A percentile compares a stretch with the other conserved stretches of the same genome.
These are phyloP conservation scores for Meloe dianella DNA, from an alignment of 2,888 invertebrate species.

Conservation along the genomic window DNA sequence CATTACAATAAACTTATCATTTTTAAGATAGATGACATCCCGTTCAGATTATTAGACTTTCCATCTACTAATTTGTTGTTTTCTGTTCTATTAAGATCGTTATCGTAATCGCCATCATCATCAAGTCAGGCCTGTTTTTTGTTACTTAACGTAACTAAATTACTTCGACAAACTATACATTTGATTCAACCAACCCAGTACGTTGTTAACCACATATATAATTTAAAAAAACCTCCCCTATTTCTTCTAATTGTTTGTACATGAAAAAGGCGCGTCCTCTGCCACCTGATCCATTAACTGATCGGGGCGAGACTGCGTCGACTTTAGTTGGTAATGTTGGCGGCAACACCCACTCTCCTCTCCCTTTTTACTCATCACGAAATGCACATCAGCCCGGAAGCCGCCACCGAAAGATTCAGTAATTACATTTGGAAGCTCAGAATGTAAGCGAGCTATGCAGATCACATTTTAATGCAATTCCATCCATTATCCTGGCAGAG, in stretches of 20 bases:
- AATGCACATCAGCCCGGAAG: conserved; percentile 45
- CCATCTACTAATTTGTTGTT: neutral
- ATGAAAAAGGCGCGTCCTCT: conserved; percentile 51
- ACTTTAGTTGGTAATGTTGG: conserved; percentile 26
- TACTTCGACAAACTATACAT: neutral
- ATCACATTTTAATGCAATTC: conserved; percentile 64
- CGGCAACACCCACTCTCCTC: conserved; percentile 27
- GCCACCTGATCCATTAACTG: conserved; percentile 55
- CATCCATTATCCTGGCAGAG: conserved; percentile 62
- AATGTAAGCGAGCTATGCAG: conserved; percentile 60
- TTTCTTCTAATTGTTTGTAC: conserved; percentile 51
- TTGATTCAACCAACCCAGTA: neutral
- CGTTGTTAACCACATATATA: conserved; percentile 10
- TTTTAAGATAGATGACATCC: neutral
- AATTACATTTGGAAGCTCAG: conserved; percentile 54
- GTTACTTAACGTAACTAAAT: neutral
- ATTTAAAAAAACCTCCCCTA: conserved; percentile 34
- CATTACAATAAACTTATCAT: neutral
- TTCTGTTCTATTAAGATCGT: neutral
- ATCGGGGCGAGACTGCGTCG: conserved; percentile 34
- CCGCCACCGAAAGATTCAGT: conserved; percentile 54
- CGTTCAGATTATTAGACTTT: neutral
- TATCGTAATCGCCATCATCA: neutral
- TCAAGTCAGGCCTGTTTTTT: neutral
- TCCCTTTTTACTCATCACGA: conserved; percentile 43